phyloP scores from a whole-genome alignment of 2,797 vertebrate species.

The Anguilla pacifica region DNA sequence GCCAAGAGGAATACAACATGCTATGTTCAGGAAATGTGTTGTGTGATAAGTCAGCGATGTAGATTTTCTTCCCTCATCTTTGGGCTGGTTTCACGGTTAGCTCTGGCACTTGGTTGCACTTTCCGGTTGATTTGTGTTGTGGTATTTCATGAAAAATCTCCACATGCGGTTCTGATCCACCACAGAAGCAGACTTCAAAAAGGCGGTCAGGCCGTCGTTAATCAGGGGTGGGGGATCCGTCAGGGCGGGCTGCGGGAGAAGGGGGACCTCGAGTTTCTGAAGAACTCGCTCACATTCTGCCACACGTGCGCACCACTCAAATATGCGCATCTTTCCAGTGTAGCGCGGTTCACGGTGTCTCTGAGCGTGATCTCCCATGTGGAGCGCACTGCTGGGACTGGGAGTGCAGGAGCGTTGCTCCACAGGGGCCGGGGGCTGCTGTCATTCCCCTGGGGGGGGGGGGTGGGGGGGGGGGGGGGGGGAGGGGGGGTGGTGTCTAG shows the following conservation, averaged over 20 bases:
- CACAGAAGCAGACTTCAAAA: slow-evolving; percentile 6
- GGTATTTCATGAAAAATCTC: background rate
- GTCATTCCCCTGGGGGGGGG: no score
- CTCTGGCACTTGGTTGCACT: background rate
- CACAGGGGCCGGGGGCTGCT: background rate
- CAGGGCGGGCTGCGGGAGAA: background rate
- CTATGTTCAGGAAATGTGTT: background rate
- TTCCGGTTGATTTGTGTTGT: slow-evolving; percentile 6
- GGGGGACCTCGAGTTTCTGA: background rate
- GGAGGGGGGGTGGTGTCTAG: background rate
- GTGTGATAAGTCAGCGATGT: background rate
- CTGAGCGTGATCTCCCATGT: background rate
- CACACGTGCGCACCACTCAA: background rate
- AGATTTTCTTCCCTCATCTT: background rate
- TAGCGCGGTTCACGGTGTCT: background rate
- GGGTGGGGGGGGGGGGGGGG: background rate
- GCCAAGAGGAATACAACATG: slow-evolving; percentile 2
- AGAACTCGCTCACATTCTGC: background rate
- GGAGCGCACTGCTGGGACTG: background rate
- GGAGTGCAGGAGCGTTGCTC: background rate
- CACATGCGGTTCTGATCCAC: slow-evolving; percentile 14
- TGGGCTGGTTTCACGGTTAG: background rate
- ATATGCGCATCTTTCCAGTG: background rate
- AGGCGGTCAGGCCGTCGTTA: background rate
- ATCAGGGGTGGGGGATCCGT: background rate